phyloP scores from a whole-genome alignment of 92 coral and sea anemone species.

The Phenganax marumi region DNA sequence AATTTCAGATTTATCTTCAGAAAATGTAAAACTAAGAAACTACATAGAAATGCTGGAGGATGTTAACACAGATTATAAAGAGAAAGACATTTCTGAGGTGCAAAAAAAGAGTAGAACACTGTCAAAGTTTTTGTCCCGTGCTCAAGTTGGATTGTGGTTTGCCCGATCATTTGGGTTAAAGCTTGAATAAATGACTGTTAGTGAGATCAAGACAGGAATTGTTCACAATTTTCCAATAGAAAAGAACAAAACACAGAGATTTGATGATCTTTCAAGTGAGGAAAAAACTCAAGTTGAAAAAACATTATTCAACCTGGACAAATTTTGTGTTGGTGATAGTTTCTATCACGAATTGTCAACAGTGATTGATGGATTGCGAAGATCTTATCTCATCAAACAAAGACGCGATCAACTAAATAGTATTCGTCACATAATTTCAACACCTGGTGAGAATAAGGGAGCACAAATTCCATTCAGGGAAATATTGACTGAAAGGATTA shows the following conservation, averaged over 20 bases:
- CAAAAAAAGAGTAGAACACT: slow-evolving; percentile 59
- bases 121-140: slow-evolving; percentile 49
- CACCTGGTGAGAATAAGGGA: slow-evolving; percentile 5
- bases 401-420: background rate
- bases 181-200: too few species aligned
- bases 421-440: slow-evolving; percentile 39
- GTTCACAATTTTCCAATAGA: too few species aligned
- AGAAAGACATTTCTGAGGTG: slow-evolving; percentile 57
- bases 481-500: background rate
- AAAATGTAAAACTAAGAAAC: too few species aligned
- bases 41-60: background rate
- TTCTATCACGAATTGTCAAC: slow-evolving; percentile 12
- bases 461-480: background rate
- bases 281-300: too few species aligned
- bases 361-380: slow-evolving; percentile 7
- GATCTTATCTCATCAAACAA: slow-evolving; percentile 27
- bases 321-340: background rate
- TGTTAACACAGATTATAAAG: slow-evolving; percentile 35
- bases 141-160: too few species aligned
- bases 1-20: too few species aligned
- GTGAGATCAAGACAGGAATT: too few species aligned
- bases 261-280: too few species aligned
- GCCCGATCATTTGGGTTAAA: too few species aligned
- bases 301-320: slow-evolving; percentile 4
- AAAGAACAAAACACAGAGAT: too few species aligned